Conservation (phyloP, 2,113 vertebrate genomes). For the Notiomystis cincta region DNA sequence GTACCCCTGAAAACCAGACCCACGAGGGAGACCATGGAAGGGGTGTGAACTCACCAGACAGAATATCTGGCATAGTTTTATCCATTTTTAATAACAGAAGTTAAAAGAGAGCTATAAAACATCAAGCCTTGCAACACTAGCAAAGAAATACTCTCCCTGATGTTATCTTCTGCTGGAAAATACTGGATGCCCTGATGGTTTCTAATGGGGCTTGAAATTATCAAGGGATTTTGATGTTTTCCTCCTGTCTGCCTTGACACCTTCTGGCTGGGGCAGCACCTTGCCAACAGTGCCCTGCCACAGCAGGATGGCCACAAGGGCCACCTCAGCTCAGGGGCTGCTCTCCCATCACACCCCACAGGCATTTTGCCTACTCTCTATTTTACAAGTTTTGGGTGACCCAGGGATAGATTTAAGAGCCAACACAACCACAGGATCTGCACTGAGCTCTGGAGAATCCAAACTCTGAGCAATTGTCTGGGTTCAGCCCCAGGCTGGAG, state of each 20-base stretch:
- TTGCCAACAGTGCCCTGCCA: fast-evolving
- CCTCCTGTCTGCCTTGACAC: fast-evolving
- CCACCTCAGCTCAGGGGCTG: neutral
- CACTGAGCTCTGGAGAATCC: neutral
- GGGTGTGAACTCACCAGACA: neutral
- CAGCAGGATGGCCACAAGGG: neutral
- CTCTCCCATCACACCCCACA: neutral
- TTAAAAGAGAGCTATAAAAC: constrained; percentile 18
- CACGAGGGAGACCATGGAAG: neutral
- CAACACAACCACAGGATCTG: neutral
- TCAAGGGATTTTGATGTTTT: neutral
- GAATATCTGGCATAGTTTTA: neutral
- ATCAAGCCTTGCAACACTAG: neutral
- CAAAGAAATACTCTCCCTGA: neutral
- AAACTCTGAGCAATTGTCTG: neutral
- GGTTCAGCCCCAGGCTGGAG: fast-evolving
- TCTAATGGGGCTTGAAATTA: neutral
- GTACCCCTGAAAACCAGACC: neutral
- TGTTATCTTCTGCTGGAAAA: constrained; percentile 5
- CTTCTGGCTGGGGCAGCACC: neutral
- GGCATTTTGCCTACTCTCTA: neutral
- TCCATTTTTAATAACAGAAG: neutral
- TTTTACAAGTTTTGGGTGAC: neutral
- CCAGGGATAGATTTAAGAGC: neutral
- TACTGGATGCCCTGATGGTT: neutral